A percentile compares a stretch with the other conserved stretches of the same genome.
Evolutionary conservation across 2,888 invertebrate species (phyloP).

Genomic region (Aquatica leii): DNA sequence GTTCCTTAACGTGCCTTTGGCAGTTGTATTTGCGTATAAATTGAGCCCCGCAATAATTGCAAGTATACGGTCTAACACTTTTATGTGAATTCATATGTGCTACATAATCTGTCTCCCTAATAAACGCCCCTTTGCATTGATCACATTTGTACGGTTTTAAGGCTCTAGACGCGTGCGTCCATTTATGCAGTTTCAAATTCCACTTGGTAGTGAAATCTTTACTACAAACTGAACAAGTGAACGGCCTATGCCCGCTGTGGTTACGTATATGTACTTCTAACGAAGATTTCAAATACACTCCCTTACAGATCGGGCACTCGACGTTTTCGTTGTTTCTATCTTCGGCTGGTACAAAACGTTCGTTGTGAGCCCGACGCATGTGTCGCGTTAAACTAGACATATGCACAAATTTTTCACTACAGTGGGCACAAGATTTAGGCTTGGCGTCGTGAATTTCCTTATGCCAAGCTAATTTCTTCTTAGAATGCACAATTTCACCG

Average conservation of each 20-base stretch:
- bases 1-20: slow-evolving; percentile 84
- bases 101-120: slow-evolving; percentile 80
- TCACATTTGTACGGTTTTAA: slow-evolving; percentile 87
- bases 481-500: slow-evolving; percentile 83
- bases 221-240: slow-evolving; percentile 82
- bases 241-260: slow-evolving; percentile 80
- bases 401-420: slow-evolving; percentile 88
- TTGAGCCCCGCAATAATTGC: slow-evolving; percentile 89
- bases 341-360: slow-evolving; percentile 73
- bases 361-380: slow-evolving; percentile 81
- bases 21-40: slow-evolving; percentile 91
- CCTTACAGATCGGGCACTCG: slow-evolving; percentile 80
- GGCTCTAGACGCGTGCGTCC: slow-evolving; percentile 86
- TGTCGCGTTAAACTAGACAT: slow-evolving; percentile 84
- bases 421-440: slow-evolving; percentile 84
- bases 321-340: slow-evolving; percentile 72
- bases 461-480: slow-evolving; percentile 86
- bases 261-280: slow-evolving; percentile 81
- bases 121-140: slow-evolving; percentile 84
- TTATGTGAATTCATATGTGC: slow-evolving; percentile 89
- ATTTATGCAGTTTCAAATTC: slow-evolving; percentile 88
- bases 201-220: slow-evolving; percentile 89
- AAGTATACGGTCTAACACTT: slow-evolving; percentile 84
- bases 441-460: slow-evolving; percentile 83
- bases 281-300: slow-evolving; percentile 80